Evolutionary conservation across 2,113 vertebrate genomes (phyloP).

Genomic region (human (Homo sapiens)): DNA sequence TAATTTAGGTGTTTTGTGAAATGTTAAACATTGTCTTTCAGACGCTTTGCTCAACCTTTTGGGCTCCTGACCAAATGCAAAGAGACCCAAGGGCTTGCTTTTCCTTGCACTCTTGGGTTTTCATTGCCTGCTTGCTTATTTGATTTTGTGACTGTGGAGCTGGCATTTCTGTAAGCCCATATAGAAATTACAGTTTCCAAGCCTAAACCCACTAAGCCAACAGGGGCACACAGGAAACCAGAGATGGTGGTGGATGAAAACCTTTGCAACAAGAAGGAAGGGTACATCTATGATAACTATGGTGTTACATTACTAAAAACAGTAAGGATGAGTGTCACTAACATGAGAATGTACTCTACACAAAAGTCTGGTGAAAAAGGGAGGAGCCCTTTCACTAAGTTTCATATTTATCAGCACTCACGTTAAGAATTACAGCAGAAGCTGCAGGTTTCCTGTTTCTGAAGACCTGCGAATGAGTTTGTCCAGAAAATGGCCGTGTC

Average conservation of each 20-base stretch:
- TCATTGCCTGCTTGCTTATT: neutral
- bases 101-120: neutral
- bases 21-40: neutral
- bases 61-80: neutral
- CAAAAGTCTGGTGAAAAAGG: neutral
- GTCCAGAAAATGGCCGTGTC: neutral
- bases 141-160: neutral
- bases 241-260: neutral
- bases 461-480: neutral
- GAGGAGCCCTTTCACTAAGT: neutral
- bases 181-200: neutral
- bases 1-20: constrained; percentile 24
- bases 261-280: neutral
- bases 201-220: neutral
- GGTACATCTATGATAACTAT: neutral
- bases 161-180: neutral
- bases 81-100: neutral
- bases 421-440: neutral
- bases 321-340: neutral
- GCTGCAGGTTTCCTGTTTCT: neutral
- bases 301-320: neutral
- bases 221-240: neutral
- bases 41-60: neutral
- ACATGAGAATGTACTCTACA: rapidly evolving
- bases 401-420: neutral